Evolutionary conservation across 2,113 vertebrate species (phyloP).

Genomic region (Periophthalmus modestus): DNA sequence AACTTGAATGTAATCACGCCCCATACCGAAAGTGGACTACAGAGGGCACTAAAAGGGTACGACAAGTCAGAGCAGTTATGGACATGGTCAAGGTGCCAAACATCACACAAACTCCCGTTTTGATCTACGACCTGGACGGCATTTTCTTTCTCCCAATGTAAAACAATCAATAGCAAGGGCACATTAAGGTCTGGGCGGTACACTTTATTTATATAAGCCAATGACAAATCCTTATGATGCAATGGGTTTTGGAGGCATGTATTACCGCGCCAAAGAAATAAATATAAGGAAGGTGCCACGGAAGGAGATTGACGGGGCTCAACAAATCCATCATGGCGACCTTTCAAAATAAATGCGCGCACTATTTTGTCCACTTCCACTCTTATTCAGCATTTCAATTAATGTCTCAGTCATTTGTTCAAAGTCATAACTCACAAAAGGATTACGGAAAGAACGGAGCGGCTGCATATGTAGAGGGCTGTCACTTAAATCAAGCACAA

Average conservation of each 20-base stretch:
- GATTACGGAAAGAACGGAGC: conserved; percentile 22
- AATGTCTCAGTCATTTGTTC: conserved; percentile 51
- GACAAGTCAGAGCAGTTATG: conserved; percentile 70
- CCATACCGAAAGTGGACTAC: conserved; percentile 33
- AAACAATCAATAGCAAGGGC: conserved; percentile 76
- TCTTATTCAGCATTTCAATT: conserved; percentile 75
- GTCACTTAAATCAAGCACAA: conserved; percentile 58
- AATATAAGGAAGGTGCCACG: conserved; percentile 58
- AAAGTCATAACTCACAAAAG: conserved; percentile 64
- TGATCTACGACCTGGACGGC: conserved; percentile 68
- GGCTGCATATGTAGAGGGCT: conserved; percentile 54
- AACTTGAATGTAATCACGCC: conserved; percentile 52
- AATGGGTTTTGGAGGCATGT: conserved; percentile 63
- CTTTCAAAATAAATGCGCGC: conserved; percentile 69
- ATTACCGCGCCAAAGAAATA: conserved; percentile 60
- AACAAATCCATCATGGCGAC: conserved; percentile 72
- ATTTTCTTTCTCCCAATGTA: conserved; percentile 55
- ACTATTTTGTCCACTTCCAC: conserved; percentile 68
- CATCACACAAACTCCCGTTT: conserved; percentile 65
- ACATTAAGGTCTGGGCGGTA: conserved; percentile 73
- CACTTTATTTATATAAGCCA: conserved; percentile 77
- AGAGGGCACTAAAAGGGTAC: conserved; percentile 58
- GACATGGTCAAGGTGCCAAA: conserved; percentile 61
- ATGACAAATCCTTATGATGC: conserved; percentile 76
- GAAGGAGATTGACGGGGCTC: conserved; percentile 65